Percentiles rank a stretch among this genome's conserved stretches.
Evolutionary conservation across 37 sponge, comb jelly and placozoan genomes (phyloP).

Genomic region (Amphimedon queenslandica): DNA sequence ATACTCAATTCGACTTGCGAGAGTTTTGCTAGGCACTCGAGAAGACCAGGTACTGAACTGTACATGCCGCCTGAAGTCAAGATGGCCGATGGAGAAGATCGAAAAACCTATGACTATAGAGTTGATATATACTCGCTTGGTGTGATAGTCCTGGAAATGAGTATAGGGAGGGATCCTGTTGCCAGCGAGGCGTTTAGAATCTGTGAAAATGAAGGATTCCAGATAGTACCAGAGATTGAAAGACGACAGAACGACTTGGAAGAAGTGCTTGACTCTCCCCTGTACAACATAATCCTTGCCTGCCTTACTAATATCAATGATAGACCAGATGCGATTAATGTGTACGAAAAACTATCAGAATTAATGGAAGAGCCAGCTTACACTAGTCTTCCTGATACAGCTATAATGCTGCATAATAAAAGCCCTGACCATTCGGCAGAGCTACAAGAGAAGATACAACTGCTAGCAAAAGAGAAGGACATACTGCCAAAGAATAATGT

Average conservation of each 20-base stretch:
- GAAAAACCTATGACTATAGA: conserved; percentile 8
- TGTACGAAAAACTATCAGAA: neutral
- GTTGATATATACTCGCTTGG: conserved; percentile 71
- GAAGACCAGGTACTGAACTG: conserved; percentile 62
- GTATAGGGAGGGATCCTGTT: conserved; percentile 28
- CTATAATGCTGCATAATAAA: neutral
- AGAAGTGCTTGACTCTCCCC: conserved; percentile 1
- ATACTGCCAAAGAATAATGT: neutral
- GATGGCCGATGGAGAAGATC: neutral
- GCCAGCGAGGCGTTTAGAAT: conserved; percentile 39
- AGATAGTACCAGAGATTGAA: conserved; percentile 59
- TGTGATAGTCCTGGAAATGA: conserved; percentile 57
- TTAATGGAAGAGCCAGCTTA: neutral
- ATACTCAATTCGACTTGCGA: neutral
- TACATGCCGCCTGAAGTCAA: conserved; percentile 74
- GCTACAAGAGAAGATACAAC: neutral
- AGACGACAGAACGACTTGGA: conserved; percentile 48
- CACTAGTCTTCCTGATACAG: neutral
- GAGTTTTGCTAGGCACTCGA: conserved; percentile 14
- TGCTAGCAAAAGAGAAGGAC: neutral
- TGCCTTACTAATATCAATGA: conserved; percentile 28
- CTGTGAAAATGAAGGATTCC: neutral
- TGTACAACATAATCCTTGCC: conserved; percentile 2
- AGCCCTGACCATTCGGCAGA: neutral
- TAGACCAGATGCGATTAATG: conserved; percentile 12